These are phyloP conservation scores for Oreocharis arfaki DNA, from an alignment of 2,113 vertebrate genomes.

Conservation along the genomic window DNA sequence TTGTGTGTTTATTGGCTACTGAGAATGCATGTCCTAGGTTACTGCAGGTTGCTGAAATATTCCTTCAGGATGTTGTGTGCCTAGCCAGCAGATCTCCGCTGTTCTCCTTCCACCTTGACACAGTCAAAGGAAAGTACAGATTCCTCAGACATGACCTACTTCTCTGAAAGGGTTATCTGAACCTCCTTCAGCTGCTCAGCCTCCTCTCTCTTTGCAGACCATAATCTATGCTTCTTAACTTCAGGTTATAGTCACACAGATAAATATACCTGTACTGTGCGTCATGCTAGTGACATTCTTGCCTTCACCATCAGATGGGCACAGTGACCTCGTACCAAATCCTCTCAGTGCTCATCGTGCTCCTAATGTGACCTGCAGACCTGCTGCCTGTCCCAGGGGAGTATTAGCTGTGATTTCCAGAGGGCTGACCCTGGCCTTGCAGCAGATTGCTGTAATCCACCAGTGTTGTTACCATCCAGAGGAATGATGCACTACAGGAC, in stretches of 20 bases:
- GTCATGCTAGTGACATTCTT: background rate
- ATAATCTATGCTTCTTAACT: background rate
- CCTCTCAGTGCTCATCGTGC: background rate
- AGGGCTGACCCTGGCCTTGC: background rate
- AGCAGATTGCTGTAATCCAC: background rate
- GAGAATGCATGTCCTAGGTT: background rate
- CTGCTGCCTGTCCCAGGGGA: background rate
- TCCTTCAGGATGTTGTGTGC: background rate
- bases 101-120: background rate
- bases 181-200: background rate
- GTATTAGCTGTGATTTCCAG: background rate
- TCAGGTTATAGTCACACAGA: background rate
- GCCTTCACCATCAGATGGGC: background rate
- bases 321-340: background rate
- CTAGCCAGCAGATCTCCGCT: background rate
- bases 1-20: background rate
- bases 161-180: background rate
- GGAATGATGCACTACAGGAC: background rate
- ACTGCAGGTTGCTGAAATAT: background rate
- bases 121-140: background rate
- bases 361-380: background rate
- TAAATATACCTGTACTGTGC: background rate
- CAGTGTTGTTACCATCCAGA: accelerated
- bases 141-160: background rate
- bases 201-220: background rate